Evolutionary conservation across 2,113 vertebrate genomes (phyloP).

Genomic region (Stigmatopora nigra): DNA sequence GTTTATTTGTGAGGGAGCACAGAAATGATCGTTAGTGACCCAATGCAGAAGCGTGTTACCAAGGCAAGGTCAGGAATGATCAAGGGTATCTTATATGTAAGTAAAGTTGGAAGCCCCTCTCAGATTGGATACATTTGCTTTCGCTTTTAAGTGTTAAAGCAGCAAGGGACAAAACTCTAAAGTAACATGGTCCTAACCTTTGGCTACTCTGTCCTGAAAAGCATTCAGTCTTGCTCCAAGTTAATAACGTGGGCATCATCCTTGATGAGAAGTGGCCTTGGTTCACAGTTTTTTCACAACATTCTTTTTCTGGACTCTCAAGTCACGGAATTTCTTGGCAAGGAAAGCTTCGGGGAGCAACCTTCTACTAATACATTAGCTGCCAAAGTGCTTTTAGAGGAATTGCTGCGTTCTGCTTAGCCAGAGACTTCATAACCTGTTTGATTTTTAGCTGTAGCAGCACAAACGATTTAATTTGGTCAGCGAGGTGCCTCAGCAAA

Average conservation of each 20-base stretch:
- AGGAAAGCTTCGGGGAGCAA: slow-evolving; percentile 23
- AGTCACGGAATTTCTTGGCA: slow-evolving; percentile 28
- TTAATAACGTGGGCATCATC: background rate
- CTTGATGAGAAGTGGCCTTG: background rate
- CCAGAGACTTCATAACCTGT: slow-evolving; percentile 29
- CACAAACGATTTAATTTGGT: slow-evolving; percentile 18
- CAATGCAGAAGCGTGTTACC: background rate
- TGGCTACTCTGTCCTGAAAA: slow-evolving; percentile 5
- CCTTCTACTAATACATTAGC: slow-evolving; percentile 24
- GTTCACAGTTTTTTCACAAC: slow-evolving; percentile 5
- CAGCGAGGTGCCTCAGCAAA: background rate
- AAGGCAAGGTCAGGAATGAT: background rate
- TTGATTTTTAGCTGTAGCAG: slow-evolving; percentile 36
- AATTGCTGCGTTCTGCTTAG: slow-evolving; percentile 36
- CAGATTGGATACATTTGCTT: slow-evolving; percentile 2
- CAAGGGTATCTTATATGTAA: background rate
- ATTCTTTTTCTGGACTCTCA: slow-evolving; percentile 22
- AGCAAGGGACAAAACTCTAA: background rate
- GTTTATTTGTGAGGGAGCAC: background rate
- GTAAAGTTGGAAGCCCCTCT: background rate
- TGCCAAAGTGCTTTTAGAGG: slow-evolving; percentile 43
- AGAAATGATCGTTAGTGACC: background rate
- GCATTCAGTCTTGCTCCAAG: background rate
- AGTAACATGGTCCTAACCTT: slow-evolving; percentile 5
- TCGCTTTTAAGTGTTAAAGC: slow-evolving; percentile 19